phyloP scores from a whole-genome alignment of 2,888 invertebrate genomes.

The Cheilosia vernalis region DNA sequence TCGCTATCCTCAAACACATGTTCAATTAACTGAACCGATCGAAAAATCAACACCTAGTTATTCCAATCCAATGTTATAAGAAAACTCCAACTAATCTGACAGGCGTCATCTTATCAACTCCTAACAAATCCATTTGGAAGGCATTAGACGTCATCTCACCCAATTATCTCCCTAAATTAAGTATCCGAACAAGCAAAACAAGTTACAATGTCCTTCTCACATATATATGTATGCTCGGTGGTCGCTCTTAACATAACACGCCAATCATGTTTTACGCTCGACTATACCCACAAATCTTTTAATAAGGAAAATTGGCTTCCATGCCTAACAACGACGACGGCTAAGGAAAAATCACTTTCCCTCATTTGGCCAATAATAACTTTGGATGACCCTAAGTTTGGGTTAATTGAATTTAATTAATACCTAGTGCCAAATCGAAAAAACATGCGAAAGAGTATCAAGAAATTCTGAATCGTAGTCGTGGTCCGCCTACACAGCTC shows the following conservation, averaged over 20 bases:
- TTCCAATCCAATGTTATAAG: not conserved
- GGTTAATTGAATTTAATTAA: conserved; percentile 67
- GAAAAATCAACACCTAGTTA: no score
- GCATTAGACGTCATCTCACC: conserved; percentile 27
- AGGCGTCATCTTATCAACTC: conserved; percentile 9
- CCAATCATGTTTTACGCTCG: conserved; percentile 57
- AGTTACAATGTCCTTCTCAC: conserved; percentile 6
- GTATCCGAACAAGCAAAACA: conserved; percentile 34
- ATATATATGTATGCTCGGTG: not conserved
- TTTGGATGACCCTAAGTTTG: conserved; percentile 44
- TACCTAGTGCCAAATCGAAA: conserved; percentile 56
- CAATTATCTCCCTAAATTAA: conserved; percentile 53
- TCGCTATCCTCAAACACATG: no score
- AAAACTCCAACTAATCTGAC: conserved; percentile 9
- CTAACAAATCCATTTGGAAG: conserved; percentile 29
- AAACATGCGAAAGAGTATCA: conserved; percentile 44
- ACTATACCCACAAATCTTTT: conserved; percentile 44
- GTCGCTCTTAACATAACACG: conserved; percentile 21
- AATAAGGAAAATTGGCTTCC: conserved; percentile 50
- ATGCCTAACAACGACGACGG: not conserved
- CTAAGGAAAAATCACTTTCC: conserved; percentile 42
- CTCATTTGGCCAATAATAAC: conserved; percentile 54
- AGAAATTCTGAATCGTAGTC: not conserved
- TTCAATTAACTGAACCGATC: no score
- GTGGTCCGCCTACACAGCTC: not conserved